phyloP scores from a whole-genome alignment of 2,113 vertebrate species.

The Ochotona curzoniae region DNA sequence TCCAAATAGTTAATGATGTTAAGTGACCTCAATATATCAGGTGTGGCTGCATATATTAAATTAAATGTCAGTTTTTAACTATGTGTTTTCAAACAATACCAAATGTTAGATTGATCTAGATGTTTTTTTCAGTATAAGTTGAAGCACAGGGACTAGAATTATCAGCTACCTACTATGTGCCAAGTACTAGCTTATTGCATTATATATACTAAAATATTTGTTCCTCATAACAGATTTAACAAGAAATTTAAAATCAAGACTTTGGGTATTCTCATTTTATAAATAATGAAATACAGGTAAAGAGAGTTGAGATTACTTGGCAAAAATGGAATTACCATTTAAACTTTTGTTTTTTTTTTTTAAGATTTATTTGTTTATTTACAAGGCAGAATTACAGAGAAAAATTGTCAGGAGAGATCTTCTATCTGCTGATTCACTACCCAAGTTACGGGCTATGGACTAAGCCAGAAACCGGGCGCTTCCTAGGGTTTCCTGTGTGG shows the following conservation, averaged over 20 bases:
- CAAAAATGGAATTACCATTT: not conserved
- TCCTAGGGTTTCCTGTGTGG: too few relatives aligned
- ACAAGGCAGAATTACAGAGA: too few relatives aligned
- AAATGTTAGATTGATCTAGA: not conserved
- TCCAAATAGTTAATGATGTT: not conserved
- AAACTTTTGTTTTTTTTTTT: not conserved
- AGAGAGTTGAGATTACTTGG: not conserved
- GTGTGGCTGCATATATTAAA: not conserved
- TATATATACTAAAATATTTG: not conserved
- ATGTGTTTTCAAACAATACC: not conserved
- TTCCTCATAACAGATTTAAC: not conserved
- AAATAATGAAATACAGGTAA: not conserved
- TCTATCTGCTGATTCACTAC: too few relatives aligned
- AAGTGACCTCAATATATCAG: not conserved
- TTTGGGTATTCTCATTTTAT: not conserved
- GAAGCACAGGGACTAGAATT: not conserved
- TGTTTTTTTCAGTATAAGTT: constrained; percentile 4
- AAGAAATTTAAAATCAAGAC: not conserved
- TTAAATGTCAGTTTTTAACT: not conserved
- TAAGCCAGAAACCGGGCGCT: too few relatives aligned
- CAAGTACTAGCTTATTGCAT: not conserved
- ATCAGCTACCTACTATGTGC: not conserved
- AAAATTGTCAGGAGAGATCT: too few relatives aligned
- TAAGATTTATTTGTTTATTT: too few relatives aligned
- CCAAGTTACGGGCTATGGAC: too few relatives aligned